Evolutionary conservation across 2,888 invertebrate species (phyloP).

Genomic region (Pycnomerus fuliginosus): DNA sequence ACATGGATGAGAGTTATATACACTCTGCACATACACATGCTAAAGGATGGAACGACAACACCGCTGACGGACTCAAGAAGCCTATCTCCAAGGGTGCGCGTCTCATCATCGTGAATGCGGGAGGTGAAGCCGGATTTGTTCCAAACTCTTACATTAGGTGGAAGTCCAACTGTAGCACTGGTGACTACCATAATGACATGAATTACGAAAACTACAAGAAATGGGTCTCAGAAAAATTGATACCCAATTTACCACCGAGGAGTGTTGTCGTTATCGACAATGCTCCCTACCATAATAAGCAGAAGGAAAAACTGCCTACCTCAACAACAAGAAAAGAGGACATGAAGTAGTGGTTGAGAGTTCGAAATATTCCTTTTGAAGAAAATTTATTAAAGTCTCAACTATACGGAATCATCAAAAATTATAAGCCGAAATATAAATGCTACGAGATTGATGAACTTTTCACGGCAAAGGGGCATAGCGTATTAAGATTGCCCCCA

Average conservation of each 20-base stretch:
- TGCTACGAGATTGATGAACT: slow-evolving; percentile 9
- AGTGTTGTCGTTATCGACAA: slow-evolving; percentile 33
- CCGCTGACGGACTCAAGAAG: slow-evolving; percentile 15
- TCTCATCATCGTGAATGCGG: slow-evolving; percentile 22
- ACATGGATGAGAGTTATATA: slow-evolving; percentile 18
- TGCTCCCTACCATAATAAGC: slow-evolving; percentile 9
- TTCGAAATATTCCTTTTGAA: slow-evolving; percentile 1
- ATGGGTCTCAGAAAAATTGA: slow-evolving; percentile 17
- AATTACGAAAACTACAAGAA: slow-evolving; percentile 23
- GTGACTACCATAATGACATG: slow-evolving; percentile 21
- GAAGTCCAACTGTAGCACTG: slow-evolving; percentile 14
- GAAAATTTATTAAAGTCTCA: slow-evolving; percentile 4
- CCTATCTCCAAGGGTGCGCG: slow-evolving; percentile 19
- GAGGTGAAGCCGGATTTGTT: slow-evolving; percentile 22
- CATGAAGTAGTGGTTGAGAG: slow-evolving; percentile 2
- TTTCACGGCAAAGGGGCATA: slow-evolving; percentile 6
- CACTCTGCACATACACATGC: slow-evolving; percentile 17
- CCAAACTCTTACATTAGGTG: slow-evolving; percentile 12
- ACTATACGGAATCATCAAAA: slow-evolving; percentile 11
- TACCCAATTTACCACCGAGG: slow-evolving; percentile 26
- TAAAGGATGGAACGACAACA: slow-evolving; percentile 24
- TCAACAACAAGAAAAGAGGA: slow-evolving; percentile 2
- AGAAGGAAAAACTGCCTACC: slow-evolving; percentile 2
- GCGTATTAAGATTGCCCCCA: slow-evolving; percentile 18
- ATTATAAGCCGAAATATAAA: slow-evolving; percentile 8